These are phyloP conservation scores for Dryocosmus kuriphilus DNA, from an alignment of 2,888 invertebrate genomes.

Conservation along the genomic window DNA sequence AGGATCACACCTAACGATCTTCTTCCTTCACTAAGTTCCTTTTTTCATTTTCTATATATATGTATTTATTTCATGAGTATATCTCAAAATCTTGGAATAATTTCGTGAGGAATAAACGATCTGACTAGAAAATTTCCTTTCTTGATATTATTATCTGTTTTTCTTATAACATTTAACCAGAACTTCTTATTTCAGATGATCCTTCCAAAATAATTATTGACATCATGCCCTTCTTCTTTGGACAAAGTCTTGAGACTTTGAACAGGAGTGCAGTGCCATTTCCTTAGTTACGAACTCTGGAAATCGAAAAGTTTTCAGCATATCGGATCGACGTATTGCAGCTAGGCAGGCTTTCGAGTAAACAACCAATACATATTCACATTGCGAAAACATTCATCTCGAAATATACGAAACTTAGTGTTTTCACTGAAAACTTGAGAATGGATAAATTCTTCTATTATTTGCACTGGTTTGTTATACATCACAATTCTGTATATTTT, in stretches of 20 bases:
- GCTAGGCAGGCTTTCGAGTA: constrained; percentile 71
- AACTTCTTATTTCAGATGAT: too few species aligned
- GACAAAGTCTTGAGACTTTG: constrained; percentile 48
- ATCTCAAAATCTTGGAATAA: background rate
- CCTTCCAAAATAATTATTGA: too few species aligned
- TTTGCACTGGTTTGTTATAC: constrained; percentile 19
- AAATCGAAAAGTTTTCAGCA: constrained; percentile 65
- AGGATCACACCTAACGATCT: constrained; percentile 65
- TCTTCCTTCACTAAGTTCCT: constrained; percentile 50
- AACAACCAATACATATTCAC: constrained; percentile 73
- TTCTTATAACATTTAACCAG: too few species aligned
- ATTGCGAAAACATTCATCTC: constrained; percentile 49
- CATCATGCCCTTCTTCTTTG: background rate
- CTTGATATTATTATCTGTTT: too few species aligned
- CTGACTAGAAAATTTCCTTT: background rate
- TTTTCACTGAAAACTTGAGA: constrained; percentile 28
- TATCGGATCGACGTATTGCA: constrained; percentile 75
- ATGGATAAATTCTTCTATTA: constrained; percentile 24
- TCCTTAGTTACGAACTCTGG: constrained; percentile 52
- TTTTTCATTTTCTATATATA: background rate
- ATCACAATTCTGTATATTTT: background rate
- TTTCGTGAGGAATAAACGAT: background rate
- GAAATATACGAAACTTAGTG: constrained; percentile 26
- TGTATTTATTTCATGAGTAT: background rate
- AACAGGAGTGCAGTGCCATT: constrained; percentile 53